Evolutionary conservation across 2,797 vertebrate species (phyloP).

Genomic region (Eulemur mongoz): DNA sequence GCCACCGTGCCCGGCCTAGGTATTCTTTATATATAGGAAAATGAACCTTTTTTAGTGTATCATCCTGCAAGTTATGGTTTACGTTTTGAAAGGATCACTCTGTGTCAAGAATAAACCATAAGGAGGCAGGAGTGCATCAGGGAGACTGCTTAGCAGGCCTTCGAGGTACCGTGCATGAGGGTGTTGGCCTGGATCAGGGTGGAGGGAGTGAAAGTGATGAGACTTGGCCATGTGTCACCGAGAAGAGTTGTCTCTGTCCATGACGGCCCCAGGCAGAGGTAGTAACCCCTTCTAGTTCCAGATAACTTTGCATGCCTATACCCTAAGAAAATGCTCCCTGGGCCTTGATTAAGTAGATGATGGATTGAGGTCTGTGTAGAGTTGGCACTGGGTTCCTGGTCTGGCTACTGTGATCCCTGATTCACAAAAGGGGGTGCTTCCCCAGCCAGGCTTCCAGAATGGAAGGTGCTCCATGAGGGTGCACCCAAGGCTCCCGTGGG

Average conservation of each 20-base stretch:
- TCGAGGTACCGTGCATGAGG: background rate
- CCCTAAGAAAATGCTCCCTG: background rate
- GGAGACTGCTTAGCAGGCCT: background rate
- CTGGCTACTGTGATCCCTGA: background rate
- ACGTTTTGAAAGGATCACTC: background rate
- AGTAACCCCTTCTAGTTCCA: background rate
- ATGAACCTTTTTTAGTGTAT: background rate
- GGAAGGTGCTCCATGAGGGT: background rate
- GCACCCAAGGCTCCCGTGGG: background rate
- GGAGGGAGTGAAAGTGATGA: background rate
- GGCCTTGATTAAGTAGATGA: background rate
- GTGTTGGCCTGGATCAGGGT: background rate
- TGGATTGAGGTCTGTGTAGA: background rate
- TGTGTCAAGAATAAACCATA: background rate
- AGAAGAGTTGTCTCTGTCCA: background rate
- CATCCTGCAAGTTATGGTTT: background rate
- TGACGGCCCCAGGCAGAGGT: no score
- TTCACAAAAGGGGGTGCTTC: background rate
- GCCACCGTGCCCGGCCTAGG: no score
- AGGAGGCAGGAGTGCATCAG: background rate
- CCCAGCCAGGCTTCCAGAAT: background rate
- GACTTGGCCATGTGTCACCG: background rate
- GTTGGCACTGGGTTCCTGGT: background rate
- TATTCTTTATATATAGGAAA: background rate
- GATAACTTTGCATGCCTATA: background rate